Percentiles rank a stretch among this genome's conserved stretches.
phyloP scores from a whole-genome alignment of 2,113 vertebrate species.

The Bujurquina vittata region DNA sequence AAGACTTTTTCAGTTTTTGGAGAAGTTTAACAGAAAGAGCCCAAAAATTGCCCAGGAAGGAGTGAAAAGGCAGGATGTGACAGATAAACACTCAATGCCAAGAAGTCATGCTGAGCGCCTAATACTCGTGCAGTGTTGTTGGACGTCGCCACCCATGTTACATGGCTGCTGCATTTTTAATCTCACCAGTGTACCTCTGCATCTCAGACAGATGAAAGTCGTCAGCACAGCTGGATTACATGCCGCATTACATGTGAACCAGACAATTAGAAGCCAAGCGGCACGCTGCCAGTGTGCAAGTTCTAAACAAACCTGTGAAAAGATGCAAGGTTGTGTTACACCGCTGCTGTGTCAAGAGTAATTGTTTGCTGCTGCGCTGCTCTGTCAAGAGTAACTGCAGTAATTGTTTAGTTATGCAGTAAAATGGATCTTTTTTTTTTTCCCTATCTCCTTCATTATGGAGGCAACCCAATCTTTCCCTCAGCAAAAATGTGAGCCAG shows the following conservation, averaged over 20 bases:
- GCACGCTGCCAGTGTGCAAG: slow-evolving; percentile 10
- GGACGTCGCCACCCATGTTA: background rate
- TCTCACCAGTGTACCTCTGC: slow-evolving; percentile 19
- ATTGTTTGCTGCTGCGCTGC: slow-evolving; percentile 35
- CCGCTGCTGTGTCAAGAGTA: slow-evolving; percentile 11
- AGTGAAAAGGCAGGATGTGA: background rate
- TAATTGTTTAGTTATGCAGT: slow-evolving; percentile 55
- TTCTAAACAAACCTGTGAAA: slow-evolving; percentile 18
- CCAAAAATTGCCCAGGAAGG: background rate
- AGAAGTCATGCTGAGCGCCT: background rate
- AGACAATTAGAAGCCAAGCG: slow-evolving; percentile 28
- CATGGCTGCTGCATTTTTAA: slow-evolving; percentile 26
- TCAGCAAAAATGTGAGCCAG: slow-evolving; percentile 30
- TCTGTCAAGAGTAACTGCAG: background rate
- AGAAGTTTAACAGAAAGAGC: background rate
- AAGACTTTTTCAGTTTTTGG: slow-evolving; percentile 6
- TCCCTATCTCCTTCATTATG: slow-evolving; percentile 27
- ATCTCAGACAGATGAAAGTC: slow-evolving; percentile 6
- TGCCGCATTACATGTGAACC: slow-evolving; percentile 18
- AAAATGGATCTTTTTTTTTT: slow-evolving; percentile 25
- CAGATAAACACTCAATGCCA: background rate
- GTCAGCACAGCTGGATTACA: slow-evolving; percentile 28
- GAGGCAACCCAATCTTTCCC: slow-evolving; percentile 28
- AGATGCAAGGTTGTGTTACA: background rate
- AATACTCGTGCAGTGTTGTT: background rate